These are phyloP conservation scores for Harlomillsia oculata DNA, from an alignment of 1,140 invertebrate genomes.

Conservation along the genomic window DNA sequence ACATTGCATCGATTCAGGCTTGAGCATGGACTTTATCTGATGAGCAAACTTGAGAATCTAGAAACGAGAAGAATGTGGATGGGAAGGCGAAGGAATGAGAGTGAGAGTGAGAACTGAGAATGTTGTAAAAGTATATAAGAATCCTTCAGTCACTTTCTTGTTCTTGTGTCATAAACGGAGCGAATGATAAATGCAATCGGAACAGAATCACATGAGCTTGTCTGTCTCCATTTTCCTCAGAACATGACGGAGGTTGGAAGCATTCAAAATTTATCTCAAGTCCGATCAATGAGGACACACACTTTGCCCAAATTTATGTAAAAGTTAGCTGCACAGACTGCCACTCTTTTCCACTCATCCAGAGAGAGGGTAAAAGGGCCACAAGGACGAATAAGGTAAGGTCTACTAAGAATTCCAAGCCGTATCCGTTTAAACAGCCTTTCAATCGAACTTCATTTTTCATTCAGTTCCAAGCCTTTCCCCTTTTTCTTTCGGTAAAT, in stretches of 20 bases:
- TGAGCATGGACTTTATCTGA: too few relatives aligned
- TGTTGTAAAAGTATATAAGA: not conserved
- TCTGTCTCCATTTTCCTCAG: too few relatives aligned
- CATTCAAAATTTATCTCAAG: too few relatives aligned
- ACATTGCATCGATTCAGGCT: too few relatives aligned
- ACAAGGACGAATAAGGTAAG: not conserved
- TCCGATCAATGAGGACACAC: too few relatives aligned
- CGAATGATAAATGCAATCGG: not conserved
- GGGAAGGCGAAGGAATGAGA: not conserved
- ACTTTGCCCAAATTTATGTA: too few relatives aligned
- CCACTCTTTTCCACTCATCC: too few relatives aligned
- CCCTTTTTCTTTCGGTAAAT: conserved; percentile 5
- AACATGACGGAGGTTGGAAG: too few relatives aligned
- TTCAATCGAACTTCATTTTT: conserved; percentile 14
- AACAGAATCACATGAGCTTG: conserved; percentile 12
- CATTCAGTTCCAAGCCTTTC: conserved; percentile 4
- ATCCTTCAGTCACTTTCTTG: too few relatives aligned
- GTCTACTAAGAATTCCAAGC: not conserved
- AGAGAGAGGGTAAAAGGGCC: not conserved
- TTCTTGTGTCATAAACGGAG: not conserved
- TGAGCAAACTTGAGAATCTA: too few relatives aligned
- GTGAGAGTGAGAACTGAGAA: too few relatives aligned
- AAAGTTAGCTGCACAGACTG: too few relatives aligned
- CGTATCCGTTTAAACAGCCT: conserved; percentile 12
- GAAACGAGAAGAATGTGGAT: not conserved